Evolutionary conservation across 2,888 invertebrate species (phyloP).

Genomic region (Mylabris sibirica): DNA sequence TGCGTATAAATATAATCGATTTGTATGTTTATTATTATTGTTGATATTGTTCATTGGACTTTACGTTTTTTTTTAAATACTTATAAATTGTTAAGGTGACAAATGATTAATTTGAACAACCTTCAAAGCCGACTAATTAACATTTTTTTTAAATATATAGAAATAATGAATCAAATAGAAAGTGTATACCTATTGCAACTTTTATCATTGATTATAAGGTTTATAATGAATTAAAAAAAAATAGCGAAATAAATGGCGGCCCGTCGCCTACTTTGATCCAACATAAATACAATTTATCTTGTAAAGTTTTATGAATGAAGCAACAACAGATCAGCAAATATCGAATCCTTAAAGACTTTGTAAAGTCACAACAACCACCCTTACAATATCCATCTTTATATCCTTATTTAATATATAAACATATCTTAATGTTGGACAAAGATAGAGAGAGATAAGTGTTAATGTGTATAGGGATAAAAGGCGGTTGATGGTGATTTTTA

Average conservation of each 20-base stretch:
- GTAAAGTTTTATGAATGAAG: background rate
- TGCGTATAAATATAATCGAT: too few species aligned
- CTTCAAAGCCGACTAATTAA: too few species aligned
- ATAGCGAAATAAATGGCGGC: background rate
- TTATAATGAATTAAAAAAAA: background rate
- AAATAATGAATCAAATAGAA: too few species aligned
- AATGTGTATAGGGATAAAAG: slow-evolving; percentile 11
- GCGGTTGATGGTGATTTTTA: slow-evolving; percentile 47
- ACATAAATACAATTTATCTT: background rate
- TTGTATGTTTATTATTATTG: too few species aligned
- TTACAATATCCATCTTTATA: background rate
- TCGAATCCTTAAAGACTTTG: background rate
- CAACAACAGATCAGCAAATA: slow-evolving; percentile 5
- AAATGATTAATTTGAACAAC: too few species aligned
- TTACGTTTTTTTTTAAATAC: too few species aligned
- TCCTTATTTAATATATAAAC: background rate
- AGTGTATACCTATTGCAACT: too few species aligned
- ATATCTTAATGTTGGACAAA: slow-evolving; percentile 13
- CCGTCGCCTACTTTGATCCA: background rate
- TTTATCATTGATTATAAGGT: too few species aligned
- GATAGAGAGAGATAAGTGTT: slow-evolving; percentile 17
- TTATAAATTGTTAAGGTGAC: too few species aligned
- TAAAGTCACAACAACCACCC: background rate
- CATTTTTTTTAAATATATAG: too few species aligned
- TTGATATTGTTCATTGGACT: too few species aligned